Percentiles rank a stretch among this genome's conserved stretches.
Evolutionary conservation across 2,797 vertebrate genomes (phyloP).

Genomic region (Pseudomugil gertrudae): DNA sequence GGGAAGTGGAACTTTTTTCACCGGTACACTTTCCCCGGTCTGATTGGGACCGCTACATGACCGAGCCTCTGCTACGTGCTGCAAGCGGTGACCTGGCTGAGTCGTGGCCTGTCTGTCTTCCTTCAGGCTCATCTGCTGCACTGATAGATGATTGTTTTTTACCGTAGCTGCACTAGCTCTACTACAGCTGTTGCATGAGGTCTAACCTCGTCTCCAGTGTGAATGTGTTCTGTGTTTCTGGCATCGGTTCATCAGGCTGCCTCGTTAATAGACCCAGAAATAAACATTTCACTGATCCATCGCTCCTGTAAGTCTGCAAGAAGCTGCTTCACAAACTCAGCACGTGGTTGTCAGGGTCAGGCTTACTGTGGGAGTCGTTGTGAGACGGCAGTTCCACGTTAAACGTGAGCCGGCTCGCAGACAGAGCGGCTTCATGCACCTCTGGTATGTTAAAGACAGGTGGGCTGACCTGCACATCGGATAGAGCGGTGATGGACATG

Average conservation of each 20-base stretch:
- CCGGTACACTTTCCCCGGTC: slow-evolving; percentile 28
- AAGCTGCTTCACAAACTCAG: background rate
- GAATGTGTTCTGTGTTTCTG: slow-evolving; percentile 1
- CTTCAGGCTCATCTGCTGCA: slow-evolving; percentile 68
- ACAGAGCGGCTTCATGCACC: too few relatives aligned
- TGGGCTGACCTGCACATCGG: slow-evolving; percentile 41
- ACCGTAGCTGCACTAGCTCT: too few relatives aligned
- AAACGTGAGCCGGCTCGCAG: slow-evolving; percentile 15
- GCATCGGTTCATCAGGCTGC: background rate
- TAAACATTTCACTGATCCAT: background rate
- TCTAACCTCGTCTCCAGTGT: slow-evolving; percentile 58
- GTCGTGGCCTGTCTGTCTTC: slow-evolving; percentile 71
- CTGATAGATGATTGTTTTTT: slow-evolving; percentile 72
- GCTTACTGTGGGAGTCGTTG: background rate
- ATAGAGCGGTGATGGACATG: slow-evolving; percentile 4
- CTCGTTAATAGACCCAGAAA: background rate
- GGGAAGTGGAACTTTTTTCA: slow-evolving; percentile 38
- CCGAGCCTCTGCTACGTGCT: slow-evolving; percentile 67
- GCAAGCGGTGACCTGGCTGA: slow-evolving; percentile 72
- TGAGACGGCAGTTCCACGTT: slow-evolving; percentile 22
- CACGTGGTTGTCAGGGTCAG: too few relatives aligned
- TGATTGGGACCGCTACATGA: slow-evolving; percentile 36
- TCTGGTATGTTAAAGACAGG: slow-evolving; percentile 56
- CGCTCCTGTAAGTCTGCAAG: background rate
- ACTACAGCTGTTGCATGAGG: too few relatives aligned